phyloP scores from a whole-genome alignment of 2,797 vertebrate species.

The Ara ararauna region DNA sequence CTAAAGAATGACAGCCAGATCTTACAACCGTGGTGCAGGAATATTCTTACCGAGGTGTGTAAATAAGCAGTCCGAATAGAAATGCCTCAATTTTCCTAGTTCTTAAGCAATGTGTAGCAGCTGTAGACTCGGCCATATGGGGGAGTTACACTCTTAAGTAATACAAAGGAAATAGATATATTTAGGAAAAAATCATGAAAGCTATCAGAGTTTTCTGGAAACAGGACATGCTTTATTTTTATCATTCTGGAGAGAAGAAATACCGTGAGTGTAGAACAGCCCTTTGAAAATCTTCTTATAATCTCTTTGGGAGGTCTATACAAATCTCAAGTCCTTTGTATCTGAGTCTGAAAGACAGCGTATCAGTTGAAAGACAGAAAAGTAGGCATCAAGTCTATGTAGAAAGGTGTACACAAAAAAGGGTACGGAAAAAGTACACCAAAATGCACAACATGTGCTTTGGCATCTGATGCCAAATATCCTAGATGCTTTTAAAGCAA shows the following conservation, averaged over 20 bases:
- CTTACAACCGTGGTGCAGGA: not conserved
- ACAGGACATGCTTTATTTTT: slow-evolving; percentile 26
- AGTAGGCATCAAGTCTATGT: not conserved
- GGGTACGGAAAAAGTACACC: not conserved
- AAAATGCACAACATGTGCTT: not conserved
- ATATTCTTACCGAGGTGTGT: slow-evolving; percentile 3
- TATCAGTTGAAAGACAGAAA: not conserved
- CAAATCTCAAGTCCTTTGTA: not conserved
- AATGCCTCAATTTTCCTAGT: slow-evolving; percentile 32
- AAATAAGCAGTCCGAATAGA: slow-evolving; percentile 5
- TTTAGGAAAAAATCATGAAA: slow-evolving; percentile 28
- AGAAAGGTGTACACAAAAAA: not conserved
- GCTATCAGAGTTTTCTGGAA: slow-evolving; percentile 2
- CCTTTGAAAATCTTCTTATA: slow-evolving; percentile 11
- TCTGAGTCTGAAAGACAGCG: not conserved
- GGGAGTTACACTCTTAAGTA: slow-evolving; percentile 41
- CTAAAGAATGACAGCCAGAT: not conserved
- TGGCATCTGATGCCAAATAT: not conserved
- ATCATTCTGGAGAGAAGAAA: slow-evolving; percentile 25
- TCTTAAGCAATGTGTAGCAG: slow-evolving; percentile 40
- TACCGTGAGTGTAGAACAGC: not conserved
- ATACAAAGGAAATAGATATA: slow-evolving; percentile 49
- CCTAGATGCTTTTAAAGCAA: not conserved
- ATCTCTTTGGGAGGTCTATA: not conserved
- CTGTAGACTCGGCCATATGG: slow-evolving; percentile 26